Evolutionary conservation across 2,888 invertebrate species (phyloP).

Genomic region (Eristalis intricaria): DNA sequence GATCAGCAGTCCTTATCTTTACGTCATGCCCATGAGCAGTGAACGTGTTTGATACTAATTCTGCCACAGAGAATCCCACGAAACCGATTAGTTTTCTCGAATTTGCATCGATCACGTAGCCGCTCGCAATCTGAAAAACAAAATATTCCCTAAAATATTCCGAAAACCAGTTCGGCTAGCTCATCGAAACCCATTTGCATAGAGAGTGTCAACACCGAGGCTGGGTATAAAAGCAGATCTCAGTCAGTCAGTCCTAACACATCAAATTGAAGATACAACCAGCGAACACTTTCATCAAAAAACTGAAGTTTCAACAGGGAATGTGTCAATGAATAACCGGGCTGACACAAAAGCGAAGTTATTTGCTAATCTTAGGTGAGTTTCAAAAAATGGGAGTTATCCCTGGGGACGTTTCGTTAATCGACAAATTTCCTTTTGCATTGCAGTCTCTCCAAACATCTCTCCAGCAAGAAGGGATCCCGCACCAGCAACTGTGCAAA

Average conservation of each 20-base stretch:
- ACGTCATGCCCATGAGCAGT: neutral
- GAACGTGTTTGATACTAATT: neutral
- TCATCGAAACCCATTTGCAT: conserved; percentile 33
- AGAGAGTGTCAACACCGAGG: neutral
- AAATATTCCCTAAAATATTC: conserved; percentile 5
- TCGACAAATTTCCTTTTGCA: conserved; percentile 5
- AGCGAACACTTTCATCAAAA: conserved; percentile 47
- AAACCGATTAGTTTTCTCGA: conserved; percentile 12
- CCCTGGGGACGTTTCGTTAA: neutral
- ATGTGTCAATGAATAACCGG: conserved; percentile 80
- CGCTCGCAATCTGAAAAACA: neutral
- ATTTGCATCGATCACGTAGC: neutral
- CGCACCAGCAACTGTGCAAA: conserved; percentile 93
- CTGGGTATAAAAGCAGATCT: conserved; percentile 56
- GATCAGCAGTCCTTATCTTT: neutral
- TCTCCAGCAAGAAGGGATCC: conserved; percentile 91
- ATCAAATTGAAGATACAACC: conserved; percentile 30
- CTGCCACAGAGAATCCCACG: neutral
- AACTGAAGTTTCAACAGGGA: conserved; percentile 16
- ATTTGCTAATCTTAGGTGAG: conserved; percentile 79
- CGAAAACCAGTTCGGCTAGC: conserved; percentile 28
- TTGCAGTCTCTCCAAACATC: conserved; percentile 90
- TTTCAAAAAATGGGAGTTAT: neutral
- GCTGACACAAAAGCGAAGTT: conserved; percentile 80
- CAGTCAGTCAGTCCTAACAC: conserved; percentile 22